Evolutionary conservation across 2,113 vertebrate genomes (phyloP).

Genomic region (Boulengeromyrus knoepffleri): DNA sequence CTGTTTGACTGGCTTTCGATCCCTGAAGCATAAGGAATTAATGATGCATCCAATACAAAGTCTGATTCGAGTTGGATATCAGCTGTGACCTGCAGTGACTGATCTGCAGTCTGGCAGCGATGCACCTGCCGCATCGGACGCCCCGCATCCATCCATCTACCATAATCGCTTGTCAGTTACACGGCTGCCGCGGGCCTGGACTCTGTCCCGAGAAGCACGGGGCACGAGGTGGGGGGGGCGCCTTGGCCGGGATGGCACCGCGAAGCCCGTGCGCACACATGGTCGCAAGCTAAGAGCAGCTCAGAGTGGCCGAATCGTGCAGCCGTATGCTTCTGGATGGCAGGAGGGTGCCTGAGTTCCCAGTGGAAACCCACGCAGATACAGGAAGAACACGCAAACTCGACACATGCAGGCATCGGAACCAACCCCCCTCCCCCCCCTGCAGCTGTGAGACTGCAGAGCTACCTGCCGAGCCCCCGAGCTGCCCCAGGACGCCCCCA

Average conservation of each 20-base stretch:
- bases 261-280: not conserved
- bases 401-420: not conserved
- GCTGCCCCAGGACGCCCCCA: not conserved
- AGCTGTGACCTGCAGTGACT: not conserved
- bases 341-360: not conserved
- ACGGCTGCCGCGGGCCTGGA: not conserved
- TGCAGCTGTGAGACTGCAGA: not conserved
- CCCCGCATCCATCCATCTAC: not conserved
- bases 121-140: not conserved
- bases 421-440: not conserved
- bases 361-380: not conserved
- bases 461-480: not conserved
- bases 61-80: not conserved
- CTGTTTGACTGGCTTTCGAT: not conserved
- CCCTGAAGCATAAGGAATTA: not conserved
- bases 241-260: not conserved
- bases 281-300: not conserved
- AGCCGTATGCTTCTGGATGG: not conserved
- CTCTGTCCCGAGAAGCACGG: not conserved
- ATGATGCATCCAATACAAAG: not conserved
- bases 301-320: not conserved
- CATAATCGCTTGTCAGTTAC: not conserved
- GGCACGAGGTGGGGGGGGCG: not conserved
- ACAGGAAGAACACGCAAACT: not conserved
- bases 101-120: not conserved